These are phyloP conservation scores for Ptiloglossa arizonensis DNA, from an alignment of 1,140 invertebrate species.

Conservation along the genomic window DNA sequence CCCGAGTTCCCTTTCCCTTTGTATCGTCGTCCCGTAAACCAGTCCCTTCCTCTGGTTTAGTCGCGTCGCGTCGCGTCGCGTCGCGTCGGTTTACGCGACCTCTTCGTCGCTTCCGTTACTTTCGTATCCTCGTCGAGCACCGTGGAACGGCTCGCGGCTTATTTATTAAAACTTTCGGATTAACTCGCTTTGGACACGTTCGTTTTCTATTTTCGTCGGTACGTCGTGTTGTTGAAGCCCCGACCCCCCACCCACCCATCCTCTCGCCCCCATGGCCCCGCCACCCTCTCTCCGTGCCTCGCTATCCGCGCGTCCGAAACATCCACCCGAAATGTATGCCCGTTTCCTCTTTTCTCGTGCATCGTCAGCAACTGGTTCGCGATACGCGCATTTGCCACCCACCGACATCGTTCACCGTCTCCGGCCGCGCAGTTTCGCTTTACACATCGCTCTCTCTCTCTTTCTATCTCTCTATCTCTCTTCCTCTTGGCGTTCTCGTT, in stretches of 20 bases:
- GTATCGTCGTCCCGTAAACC: conserved; percentile 37
- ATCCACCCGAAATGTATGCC: not conserved
- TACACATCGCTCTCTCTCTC: conserved; percentile 22
- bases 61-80: conserved; percentile 12
- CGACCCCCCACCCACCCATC: not conserved
- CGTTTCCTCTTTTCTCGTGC: conserved; percentile 7
- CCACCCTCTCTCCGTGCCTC: not conserved
- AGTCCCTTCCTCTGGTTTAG: conserved; percentile 36
- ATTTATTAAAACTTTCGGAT: conserved; percentile 77
- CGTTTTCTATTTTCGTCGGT: conserved; percentile 39
- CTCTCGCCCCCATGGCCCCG: not conserved
- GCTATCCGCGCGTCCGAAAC: not conserved
- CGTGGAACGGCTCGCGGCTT: conserved; percentile 44
- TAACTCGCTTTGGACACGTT: conserved; percentile 66
- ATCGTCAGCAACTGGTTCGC: not conserved
- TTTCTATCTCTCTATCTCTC: not conserved
- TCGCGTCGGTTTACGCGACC: too few relatives aligned
- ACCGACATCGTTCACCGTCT: conserved; percentile 38
- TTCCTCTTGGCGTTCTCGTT: not conserved
- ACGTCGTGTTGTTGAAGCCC: not conserved
- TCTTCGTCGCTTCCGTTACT: conserved; percentile 13
- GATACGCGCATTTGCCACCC: conserved; percentile 38
- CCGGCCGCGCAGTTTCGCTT: conserved; percentile 55
- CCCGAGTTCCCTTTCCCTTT: conserved; percentile 52
- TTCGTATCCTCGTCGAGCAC: not conserved